Percentiles rank a stretch among this genome's conserved stretches.
phyloP scores from a whole-genome alignment of 1,140 invertebrate genomes.

The Caenorhabditis remanei region DNA sequence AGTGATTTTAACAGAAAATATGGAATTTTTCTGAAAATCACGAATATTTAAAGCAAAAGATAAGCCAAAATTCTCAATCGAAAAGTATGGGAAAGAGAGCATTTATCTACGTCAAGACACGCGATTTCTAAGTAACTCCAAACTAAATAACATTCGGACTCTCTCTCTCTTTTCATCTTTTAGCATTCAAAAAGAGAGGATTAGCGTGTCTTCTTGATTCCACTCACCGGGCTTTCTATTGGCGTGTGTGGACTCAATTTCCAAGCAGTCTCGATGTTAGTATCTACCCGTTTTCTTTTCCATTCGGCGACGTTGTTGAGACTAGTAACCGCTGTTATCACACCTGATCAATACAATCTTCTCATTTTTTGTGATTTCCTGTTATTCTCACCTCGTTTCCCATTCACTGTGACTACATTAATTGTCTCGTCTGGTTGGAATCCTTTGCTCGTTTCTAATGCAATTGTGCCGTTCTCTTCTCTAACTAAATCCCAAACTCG shows the following conservation, averaged over 20 bases:
- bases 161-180: constrained; percentile 70
- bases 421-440: constrained; percentile 20
- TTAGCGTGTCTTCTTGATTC: constrained; percentile 32
- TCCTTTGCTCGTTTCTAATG: constrained; percentile 16
- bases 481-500: constrained; percentile 93
- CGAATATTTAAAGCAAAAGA: too few species aligned
- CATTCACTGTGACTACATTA: constrained; percentile 36
- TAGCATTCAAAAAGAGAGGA: constrained; percentile 72
- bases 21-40: too few species aligned
- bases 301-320: constrained; percentile 45
- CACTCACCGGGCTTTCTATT: constrained; percentile 19
- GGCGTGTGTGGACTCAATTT: constrained; percentile 16
- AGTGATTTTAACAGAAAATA: too few species aligned
- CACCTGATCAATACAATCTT: constrained; percentile 39
- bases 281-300: constrained; percentile 56
- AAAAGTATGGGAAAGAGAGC: constrained; percentile 51
- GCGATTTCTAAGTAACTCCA: constrained; percentile 62
- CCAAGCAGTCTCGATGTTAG: constrained; percentile 18
- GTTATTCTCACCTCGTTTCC: constrained; percentile 48
- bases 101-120: constrained; percentile 77
- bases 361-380: neutral
- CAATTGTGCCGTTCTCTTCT: constrained; percentile 84
- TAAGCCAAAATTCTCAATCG: neutral
- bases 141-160: neutral
- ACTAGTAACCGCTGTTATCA: constrained; percentile 43